Evolutionary conservation across 2,888 invertebrate species (phyloP), one percentile per base, ranked within the genome.

Genomic region (Belgica antarctica): DNA sequence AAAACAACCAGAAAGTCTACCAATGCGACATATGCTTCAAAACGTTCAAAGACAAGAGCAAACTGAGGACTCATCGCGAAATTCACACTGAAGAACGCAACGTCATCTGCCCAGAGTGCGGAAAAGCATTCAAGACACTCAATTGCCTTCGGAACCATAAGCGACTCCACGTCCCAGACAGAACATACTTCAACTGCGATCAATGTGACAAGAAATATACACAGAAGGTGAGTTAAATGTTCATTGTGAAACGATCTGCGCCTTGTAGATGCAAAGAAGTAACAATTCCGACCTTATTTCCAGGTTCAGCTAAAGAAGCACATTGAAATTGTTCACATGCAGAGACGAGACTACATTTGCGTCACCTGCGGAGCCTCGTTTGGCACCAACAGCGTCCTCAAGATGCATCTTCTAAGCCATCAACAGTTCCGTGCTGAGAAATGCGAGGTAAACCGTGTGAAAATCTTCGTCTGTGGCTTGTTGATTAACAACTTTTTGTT

Each of bases 251-350:
- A 7, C 34, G 34, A 34, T 7, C 34, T 34, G 7, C 12, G 34
- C 12, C 34, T 34, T n/a, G n/a, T n/a, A n/a, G n/a, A n/a, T n/a
- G n/a, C n/a, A n/a, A n/a, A n/a, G n/a, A n/a, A n/a, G n/a, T n/a
- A n/a, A n/a, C 34, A 34, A 41, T n/a, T n/a, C 10, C 10, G 10
- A 41, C 15, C 15, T 41, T 2, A 41, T 10, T n/a, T 5, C 12
- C 52, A 52, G 52, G 22, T 66, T 12, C 65, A 66, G 28, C 12
- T 66, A 1, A 66, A 66, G 12, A 66, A 66, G 25, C 65, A 66
- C 10, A 66, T 66, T n/a, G 68, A 68, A 28, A 28, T 57, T 12
- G 68, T 68, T 1, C 68, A 68, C 12, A 57, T 68, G 68, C 22
- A 47, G 1, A 10, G 68, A 3, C 4, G 68, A 28, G 68, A 57